These are phyloP conservation scores for Emydocephalus ijimae DNA, from an alignment of 2,113 vertebrate species.

Conservation along the genomic window DNA sequence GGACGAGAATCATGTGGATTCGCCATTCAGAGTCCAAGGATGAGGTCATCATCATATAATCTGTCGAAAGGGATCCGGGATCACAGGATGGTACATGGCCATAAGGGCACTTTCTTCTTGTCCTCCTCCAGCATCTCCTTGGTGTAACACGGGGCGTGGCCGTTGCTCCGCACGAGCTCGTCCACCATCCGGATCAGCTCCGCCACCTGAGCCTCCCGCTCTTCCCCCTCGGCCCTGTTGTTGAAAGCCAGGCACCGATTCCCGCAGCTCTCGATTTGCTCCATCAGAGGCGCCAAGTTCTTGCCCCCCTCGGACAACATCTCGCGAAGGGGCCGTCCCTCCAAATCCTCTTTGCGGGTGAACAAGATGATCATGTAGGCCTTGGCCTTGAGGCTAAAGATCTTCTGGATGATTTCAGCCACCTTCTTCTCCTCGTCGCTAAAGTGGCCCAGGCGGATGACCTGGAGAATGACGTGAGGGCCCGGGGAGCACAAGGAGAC, in stretches of 20 bases:
- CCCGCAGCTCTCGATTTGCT: not conserved
- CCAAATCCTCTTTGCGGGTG: not conserved
- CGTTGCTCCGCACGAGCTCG: accelerated
- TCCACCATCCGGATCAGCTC: not conserved
- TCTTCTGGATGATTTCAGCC: accelerated
- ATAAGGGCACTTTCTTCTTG: accelerated
- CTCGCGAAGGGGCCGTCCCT: accelerated
- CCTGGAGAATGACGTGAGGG: not conserved
- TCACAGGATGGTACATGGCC: not conserved
- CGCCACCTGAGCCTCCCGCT: not conserved
- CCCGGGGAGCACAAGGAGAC: not conserved
- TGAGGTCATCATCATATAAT: too few species aligned
- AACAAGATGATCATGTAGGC: not conserved
- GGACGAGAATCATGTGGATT: too few species aligned
- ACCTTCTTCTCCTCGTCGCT: not conserved
- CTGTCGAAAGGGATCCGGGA: not conserved
- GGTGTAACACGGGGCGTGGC: accelerated
- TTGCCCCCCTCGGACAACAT: accelerated
- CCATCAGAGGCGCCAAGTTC: accelerated
- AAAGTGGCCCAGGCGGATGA: not conserved
- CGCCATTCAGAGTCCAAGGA: too few species aligned
- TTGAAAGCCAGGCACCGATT: not conserved
- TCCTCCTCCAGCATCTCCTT: not conserved
- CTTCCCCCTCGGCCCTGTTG: not conserved
- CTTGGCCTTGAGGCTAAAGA: not conserved